Percentiles rank a stretch among this genome's conserved stretches.
These are phyloP conservation scores for Tipula confusa DNA, from an alignment of 2,888 invertebrate genomes.

Conservation along the genomic window DNA sequence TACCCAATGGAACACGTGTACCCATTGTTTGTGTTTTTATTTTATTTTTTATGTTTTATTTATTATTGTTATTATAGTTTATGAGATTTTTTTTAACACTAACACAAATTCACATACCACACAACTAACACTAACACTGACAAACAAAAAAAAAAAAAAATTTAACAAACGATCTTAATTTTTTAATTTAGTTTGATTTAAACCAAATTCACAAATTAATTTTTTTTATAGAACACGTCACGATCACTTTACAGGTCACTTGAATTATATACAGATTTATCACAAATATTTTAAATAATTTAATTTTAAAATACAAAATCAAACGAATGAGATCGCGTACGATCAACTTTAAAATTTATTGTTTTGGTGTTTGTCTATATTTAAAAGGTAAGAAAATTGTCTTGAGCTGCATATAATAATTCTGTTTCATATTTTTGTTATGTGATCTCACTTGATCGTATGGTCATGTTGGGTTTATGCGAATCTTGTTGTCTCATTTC, in stretches of 20 bases:
- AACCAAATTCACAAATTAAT: not conserved
- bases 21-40: slow-evolving; percentile 40
- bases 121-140: not conserved
- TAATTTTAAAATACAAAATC: not conserved
- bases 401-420: not conserved
- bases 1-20: slow-evolving; percentile 43
- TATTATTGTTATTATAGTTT: not conserved
- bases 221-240: not conserved
- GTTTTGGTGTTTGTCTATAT: not conserved
- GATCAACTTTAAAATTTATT: not conserved
- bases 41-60: not conserved
- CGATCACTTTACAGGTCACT: not conserved
- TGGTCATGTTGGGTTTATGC: not conserved
- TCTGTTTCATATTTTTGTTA: not conserved
- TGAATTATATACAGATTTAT: not conserved
- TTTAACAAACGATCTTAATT: not conserved
- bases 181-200: not conserved
- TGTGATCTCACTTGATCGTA: not conserved
- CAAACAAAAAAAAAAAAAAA: not conserved
- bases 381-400: not conserved
- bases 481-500: not conserved
- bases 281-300: not conserved
- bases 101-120: not conserved
- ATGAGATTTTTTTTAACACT: not conserved
- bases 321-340: not conserved